Evolutionary conservation across 2,113 vertebrate species (phyloP).

Genomic region (Apteryx owenii): DNA sequence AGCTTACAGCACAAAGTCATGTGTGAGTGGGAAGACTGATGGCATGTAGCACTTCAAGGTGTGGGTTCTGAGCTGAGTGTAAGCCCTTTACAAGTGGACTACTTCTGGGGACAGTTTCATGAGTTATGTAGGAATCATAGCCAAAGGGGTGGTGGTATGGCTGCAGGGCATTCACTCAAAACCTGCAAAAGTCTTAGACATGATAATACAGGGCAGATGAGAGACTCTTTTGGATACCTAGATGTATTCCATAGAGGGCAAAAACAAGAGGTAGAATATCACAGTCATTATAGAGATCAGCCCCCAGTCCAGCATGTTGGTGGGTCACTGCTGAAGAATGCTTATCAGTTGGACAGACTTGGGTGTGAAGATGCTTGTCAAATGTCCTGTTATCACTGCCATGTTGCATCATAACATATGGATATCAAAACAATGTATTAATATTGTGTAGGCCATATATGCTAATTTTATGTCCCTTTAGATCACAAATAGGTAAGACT

Average conservation of each 20-base stretch:
- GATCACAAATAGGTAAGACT: not conserved
- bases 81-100: not conserved
- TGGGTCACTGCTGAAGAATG: not conserved
- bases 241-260: not conserved
- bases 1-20: not conserved
- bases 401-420: not conserved
- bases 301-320: not conserved
- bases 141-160: not conserved
- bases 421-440: not conserved
- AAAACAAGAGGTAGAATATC: not conserved
- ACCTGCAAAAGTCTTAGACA: conserved; percentile 7
- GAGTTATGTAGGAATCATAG: not conserved
- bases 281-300: not conserved
- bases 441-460: not conserved
- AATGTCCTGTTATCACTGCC: accelerated
- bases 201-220: not conserved
- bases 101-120: not conserved
- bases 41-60: not conserved
- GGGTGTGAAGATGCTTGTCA: not conserved
- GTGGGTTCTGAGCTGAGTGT: not conserved
- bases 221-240: not conserved
- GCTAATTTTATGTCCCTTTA: not conserved
- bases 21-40: accelerated
- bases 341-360: not conserved
- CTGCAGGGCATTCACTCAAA: not conserved